Evolutionary conservation across 2,113 vertebrate genomes (phyloP).

Genomic region (Onychostruthus taczanowskii): DNA sequence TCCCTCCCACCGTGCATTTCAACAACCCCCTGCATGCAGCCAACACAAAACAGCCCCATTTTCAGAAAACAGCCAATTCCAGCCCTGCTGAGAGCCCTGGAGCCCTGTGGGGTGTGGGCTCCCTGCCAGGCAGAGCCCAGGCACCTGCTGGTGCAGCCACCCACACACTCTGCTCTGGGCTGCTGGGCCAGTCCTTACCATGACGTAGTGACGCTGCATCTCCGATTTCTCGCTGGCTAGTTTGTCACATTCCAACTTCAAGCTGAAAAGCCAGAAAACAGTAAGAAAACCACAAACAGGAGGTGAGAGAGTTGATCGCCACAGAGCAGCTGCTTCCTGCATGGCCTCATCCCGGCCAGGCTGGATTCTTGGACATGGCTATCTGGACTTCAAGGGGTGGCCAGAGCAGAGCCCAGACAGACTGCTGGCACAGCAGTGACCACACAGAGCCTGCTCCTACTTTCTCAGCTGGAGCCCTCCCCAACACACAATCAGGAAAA

Average conservation of each 20-base stretch:
- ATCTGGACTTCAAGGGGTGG: accelerated
- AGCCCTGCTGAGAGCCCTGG: neutral
- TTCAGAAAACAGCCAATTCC: neutral
- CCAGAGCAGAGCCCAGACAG: neutral
- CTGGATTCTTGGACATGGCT: neutral
- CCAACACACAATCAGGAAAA: neutral
- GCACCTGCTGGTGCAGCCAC: neutral
- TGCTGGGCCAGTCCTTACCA: constrained; percentile 77
- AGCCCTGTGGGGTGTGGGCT: accelerated
- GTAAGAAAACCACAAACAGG: neutral
- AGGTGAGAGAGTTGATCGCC: neutral
- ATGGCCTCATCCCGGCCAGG: accelerated
- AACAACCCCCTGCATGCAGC: neutral
- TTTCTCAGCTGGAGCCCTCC: neutral
- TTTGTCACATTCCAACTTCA: constrained; percentile 98
- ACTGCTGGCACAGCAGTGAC: neutral
- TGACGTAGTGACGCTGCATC: constrained; percentile 99
- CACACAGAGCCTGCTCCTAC: neutral
- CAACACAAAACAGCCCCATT: neutral
- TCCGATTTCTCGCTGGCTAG: constrained; percentile 97
- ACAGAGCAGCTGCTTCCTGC: constrained; percentile 1
- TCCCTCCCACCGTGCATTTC: neutral
- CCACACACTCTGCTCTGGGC: neutral
- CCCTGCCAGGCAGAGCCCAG: neutral
- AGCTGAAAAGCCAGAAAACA: constrained; percentile 71